phyloP scores from a whole-genome alignment of 2,797 vertebrate genomes.

The Hydrocynus forskahlii region DNA sequence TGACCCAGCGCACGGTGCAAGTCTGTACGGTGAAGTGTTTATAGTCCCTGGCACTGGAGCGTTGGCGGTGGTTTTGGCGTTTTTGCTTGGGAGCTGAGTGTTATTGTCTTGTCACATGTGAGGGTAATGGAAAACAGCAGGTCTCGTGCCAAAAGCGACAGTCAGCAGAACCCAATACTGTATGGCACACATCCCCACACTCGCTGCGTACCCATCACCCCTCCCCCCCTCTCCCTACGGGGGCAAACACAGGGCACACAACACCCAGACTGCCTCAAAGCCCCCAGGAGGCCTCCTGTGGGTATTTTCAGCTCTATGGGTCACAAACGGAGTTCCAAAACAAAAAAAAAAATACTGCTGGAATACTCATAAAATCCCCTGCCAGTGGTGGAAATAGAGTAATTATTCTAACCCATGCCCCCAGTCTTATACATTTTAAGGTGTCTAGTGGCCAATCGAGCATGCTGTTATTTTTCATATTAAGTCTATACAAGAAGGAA shows the following conservation, averaged over 20 bases:
- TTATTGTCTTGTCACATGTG: slow-evolving; percentile 62
- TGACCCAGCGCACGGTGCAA: slow-evolving; percentile 49
- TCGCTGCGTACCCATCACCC: slow-evolving; percentile 26
- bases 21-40: slow-evolving; percentile 53
- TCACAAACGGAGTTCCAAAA: slow-evolving; percentile 50
- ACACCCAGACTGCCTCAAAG: slow-evolving; percentile 38
- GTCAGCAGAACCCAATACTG: slow-evolving; percentile 59
- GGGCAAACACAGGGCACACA: slow-evolving; percentile 53
- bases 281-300: slow-evolving; percentile 48
- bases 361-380: slow-evolving; percentile 56
- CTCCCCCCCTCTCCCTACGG: slow-evolving; percentile 10
- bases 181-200: slow-evolving; percentile 39
- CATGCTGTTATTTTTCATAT: slow-evolving; percentile 66
- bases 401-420: slow-evolving; percentile 68
- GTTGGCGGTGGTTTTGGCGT: slow-evolving; percentile 56
- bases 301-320: slow-evolving; percentile 50
- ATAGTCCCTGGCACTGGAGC: slow-evolving; percentile 50
- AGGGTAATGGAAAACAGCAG: slow-evolving; percentile 66
- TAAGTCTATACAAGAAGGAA: slow-evolving; percentile 35
- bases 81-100: slow-evolving; percentile 47
- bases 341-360: slow-evolving; percentile 46
- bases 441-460: slow-evolving; percentile 71
- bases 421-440: slow-evolving; percentile 64
- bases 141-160: slow-evolving; percentile 56
- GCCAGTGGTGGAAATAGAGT: slow-evolving; percentile 52